Evolutionary conservation across 2,113 vertebrate genomes (phyloP).

Genomic region (Saccopteryx leptura): DNA sequence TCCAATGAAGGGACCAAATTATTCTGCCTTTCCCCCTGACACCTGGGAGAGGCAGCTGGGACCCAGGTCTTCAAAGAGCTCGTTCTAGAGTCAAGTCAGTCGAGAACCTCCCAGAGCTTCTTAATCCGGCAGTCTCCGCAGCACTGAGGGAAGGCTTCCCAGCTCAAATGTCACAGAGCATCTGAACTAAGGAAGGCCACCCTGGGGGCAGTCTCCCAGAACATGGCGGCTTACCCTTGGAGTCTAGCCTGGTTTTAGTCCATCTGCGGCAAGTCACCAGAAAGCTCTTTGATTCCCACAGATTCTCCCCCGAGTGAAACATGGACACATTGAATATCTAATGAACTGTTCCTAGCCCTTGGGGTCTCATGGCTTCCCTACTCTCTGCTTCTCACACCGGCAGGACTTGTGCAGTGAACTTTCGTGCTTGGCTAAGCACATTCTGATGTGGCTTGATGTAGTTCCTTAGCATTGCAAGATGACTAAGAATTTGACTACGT

Average conservation of each 20-base stretch:
- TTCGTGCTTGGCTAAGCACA: background rate
- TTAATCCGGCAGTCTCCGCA: background rate
- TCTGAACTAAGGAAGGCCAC: background rate
- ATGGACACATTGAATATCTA: background rate
- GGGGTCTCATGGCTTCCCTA: background rate
- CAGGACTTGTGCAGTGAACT: slow-evolving; percentile 64
- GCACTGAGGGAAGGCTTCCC: background rate
- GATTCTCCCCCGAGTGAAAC: background rate
- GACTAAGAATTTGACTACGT: background rate
- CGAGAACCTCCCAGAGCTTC: background rate
- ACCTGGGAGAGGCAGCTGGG: background rate
- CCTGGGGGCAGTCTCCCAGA: slow-evolving; percentile 29
- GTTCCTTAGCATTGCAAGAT: background rate
- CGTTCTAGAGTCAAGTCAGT: background rate
- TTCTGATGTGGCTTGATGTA: background rate
- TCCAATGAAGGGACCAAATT: background rate
- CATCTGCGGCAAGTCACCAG: background rate
- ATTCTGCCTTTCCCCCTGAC: background rate
- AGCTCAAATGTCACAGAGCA: slow-evolving; percentile 65
- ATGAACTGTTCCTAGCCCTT: background rate
- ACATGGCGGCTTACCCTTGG: background rate
- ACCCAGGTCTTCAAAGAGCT: slow-evolving; percentile 23
- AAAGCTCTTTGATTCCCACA: slow-evolving; percentile 4
- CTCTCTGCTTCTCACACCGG: background rate
- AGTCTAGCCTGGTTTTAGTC: background rate